Conservation (phyloP, 2,113 vertebrate genomes). For the Pollimyrus isidori region DNA sequence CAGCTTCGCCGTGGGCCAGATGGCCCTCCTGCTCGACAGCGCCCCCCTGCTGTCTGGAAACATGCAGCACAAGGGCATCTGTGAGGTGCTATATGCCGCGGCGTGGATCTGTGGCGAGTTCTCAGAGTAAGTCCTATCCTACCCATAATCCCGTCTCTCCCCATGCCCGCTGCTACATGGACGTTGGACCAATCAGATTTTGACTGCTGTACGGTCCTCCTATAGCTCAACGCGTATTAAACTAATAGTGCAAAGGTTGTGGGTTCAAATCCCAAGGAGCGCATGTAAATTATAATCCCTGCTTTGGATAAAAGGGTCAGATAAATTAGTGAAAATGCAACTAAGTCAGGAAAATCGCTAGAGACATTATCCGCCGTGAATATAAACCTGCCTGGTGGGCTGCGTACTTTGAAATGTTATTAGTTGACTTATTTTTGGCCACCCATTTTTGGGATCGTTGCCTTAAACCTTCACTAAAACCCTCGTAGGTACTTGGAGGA, state of each 20-base stretch:
- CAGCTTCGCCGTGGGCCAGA: slow-evolving; percentile 84
- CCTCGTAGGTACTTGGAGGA: slow-evolving; percentile 77
- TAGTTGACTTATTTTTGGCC: background rate
- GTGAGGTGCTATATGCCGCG: slow-evolving; percentile 89
- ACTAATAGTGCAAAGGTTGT: background rate
- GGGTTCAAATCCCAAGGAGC: background rate
- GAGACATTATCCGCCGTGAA: background rate
- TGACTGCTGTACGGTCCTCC: background rate
- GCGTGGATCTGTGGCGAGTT: slow-evolving; percentile 99
- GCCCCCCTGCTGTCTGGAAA: slow-evolving; percentile 88
- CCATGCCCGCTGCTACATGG: background rate
- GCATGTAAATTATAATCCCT: background rate
- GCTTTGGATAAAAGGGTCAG: background rate
- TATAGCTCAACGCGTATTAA: background rate
- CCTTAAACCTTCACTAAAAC: too few relatives aligned
- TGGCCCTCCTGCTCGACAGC: slow-evolving; percentile 90
- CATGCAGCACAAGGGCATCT: slow-evolving; percentile 89
- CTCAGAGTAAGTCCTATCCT: slow-evolving; percentile 72
- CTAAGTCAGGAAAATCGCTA: background rate
- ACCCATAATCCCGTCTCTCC: background rate
- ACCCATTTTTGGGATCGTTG: too few relatives aligned
- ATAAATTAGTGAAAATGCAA: background rate
- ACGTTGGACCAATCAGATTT: background rate
- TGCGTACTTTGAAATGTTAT: background rate
- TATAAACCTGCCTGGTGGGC: background rate